Conservation (phyloP, 2,888 invertebrate species). For the Cheilosia variabilis region DNA sequence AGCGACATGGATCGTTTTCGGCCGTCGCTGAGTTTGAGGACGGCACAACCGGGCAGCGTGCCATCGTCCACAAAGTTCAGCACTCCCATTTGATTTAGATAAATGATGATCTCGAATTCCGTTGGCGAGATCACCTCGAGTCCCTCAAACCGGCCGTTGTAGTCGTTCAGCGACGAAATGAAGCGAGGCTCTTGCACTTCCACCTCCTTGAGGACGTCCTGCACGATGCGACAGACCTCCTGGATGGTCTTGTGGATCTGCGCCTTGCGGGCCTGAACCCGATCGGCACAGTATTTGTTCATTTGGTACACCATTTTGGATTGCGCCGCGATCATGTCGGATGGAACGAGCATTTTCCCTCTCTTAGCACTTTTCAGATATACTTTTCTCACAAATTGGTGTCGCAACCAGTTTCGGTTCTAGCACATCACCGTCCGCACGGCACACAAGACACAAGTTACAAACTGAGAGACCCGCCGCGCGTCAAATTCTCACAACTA, state of each 20-base stretch:
- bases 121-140: constrained; percentile 96
- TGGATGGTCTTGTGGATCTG: constrained; percentile 95
- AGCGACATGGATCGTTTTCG: constrained; percentile 98
- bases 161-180: constrained; percentile 95
- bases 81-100: constrained; percentile 99
- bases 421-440: constrained; percentile 31
- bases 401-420: background rate
- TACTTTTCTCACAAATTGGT: background rate
- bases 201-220: constrained; percentile 97
- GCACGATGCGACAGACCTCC: constrained; percentile 96
- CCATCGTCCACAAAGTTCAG: constrained; percentile 99
- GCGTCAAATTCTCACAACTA: constrained; percentile 13
- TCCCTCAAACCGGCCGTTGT: constrained; percentile 95
- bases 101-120: constrained; percentile 97
- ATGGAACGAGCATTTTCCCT: constrained; percentile 92
- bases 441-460: constrained; percentile 6
- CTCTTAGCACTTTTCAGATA: constrained; percentile 11
- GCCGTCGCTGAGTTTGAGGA: constrained; percentile 96
- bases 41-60: constrained; percentile 95
- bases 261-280: constrained; percentile 93
- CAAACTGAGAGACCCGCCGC: constrained; percentile 35
- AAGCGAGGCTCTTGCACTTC: constrained; percentile 97
- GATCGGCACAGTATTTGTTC: constrained; percentile 96
- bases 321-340: constrained; percentile 97
- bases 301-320: constrained; percentile 98